These are phyloP conservation scores for Kryptolebias ocellatus DNA, from an alignment of 2,797 vertebrate species.

Conservation along the genomic window DNA sequence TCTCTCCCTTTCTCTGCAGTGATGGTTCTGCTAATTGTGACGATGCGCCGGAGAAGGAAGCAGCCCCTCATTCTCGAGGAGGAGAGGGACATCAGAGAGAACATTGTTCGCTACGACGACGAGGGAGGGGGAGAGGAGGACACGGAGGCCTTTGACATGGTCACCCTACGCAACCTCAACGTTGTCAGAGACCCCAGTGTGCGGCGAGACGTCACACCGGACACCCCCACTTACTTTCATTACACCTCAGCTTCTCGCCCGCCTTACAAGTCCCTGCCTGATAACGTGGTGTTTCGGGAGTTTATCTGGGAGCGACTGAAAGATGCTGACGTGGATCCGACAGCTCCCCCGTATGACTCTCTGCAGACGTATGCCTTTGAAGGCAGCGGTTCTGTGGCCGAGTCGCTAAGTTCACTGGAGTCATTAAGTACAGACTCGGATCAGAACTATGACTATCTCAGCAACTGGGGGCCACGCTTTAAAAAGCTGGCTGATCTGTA, in stretches of 20 bases:
- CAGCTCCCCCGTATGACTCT: conserved; percentile 93
- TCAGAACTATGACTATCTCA: conserved; percentile 97
- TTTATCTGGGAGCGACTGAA: conserved; percentile 97
- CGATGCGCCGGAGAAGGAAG: conserved; percentile 90
- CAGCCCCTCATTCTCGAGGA: conserved; percentile 94
- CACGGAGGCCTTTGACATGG: conserved; percentile 97
- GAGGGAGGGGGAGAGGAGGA: conserved; percentile 97
- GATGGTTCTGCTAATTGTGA: conserved; percentile 91
- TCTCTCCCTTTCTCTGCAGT: conserved; percentile 54
- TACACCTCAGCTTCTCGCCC: conserved; percentile 86
- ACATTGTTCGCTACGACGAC: conserved; percentile 95
- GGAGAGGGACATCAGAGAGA: conserved; percentile 93
- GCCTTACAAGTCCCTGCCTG: conserved; percentile 88
- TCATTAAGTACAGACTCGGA: conserved; percentile 95
- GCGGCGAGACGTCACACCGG: conserved; percentile 91
- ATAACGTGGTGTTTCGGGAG: conserved; percentile 94
- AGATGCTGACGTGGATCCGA: conserved; percentile 91
- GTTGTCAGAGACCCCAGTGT: conserved; percentile 87
- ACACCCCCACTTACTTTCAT: conserved; percentile 88
- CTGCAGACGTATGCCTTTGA: conserved; percentile 96
- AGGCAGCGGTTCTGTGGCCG: conserved; percentile 92
- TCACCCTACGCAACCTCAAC: conserved; percentile 92
- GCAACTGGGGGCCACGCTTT: conserved; percentile 96
- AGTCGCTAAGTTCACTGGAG: conserved; percentile 94
- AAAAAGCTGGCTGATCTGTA: conserved; percentile 97